Conservation (phyloP, 2,797 vertebrate genomes). For the Darevskia nairensis region DNA sequence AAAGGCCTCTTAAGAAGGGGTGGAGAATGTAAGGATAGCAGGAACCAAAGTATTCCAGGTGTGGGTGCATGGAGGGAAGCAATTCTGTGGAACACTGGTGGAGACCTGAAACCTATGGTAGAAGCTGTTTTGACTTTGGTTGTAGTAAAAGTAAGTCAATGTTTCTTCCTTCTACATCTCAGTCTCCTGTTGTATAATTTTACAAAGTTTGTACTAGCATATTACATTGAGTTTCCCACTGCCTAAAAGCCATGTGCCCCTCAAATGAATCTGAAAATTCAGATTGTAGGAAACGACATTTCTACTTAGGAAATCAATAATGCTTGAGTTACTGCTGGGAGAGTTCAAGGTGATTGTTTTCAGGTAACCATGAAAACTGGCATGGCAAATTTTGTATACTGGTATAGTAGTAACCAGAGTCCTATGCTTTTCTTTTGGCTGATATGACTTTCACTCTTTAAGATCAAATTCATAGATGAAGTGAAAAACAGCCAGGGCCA, state of each 20-base stretch:
- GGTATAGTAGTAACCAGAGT: background rate
- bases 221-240: background rate
- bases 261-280: background rate
- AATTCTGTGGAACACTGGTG: no score
- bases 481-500: no score
- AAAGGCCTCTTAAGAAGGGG: background rate
- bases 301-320: background rate
- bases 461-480: background rate
- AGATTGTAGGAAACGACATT: background rate
- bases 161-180: background rate
- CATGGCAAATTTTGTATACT: background rate
- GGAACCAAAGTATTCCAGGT: background rate
- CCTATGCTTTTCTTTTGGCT: background rate
- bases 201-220: background rate
- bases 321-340: background rate
- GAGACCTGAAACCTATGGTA: background rate
- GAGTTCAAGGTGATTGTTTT: background rate
- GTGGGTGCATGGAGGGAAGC: background rate
- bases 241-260: no score
- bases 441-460: background rate
- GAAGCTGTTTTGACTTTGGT: background rate
- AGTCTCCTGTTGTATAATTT: background rate
- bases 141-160: background rate
- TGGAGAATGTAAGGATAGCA: background rate
- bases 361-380: background rate